Conservation (phyloP, 1,140 invertebrate species). For the Drosophila orena region DNA sequence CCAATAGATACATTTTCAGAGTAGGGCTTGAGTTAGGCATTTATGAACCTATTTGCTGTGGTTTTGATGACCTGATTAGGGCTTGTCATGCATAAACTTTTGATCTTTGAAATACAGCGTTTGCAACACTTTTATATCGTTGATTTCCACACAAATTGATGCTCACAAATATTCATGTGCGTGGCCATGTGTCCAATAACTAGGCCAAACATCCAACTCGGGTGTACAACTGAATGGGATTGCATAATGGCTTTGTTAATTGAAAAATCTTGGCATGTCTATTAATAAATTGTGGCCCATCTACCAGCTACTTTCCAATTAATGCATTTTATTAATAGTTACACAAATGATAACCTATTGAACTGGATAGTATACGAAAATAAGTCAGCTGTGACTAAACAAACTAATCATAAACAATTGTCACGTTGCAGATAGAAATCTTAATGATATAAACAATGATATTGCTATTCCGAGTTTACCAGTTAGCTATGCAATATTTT, state of each 20-base stretch:
- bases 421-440: neutral
- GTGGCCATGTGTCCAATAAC: constrained; percentile 35
- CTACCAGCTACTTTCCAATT: neutral
- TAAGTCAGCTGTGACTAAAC: no score
- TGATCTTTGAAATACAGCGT: neutral
- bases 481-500: neutral
- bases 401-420: no score
- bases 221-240: constrained; percentile 25
- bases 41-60: no score
- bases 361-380: no score
- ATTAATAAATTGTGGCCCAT: constrained; percentile 30
- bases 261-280: constrained; percentile 33
- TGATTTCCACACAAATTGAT: constrained; percentile 10
- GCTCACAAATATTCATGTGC: constrained; percentile 5
- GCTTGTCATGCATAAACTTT: no score
- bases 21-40: no score
- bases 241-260: constrained; percentile 51
- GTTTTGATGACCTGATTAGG: no score
- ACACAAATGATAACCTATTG: no score
- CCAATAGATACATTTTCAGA: no score
- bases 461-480: no score
- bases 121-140: neutral
- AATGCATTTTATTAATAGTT: no score
- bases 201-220: constrained; percentile 46
- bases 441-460: no score